A percentile compares a stretch with the other conserved stretches of the same genome.
phyloP scores from a whole-genome alignment of 2,113 vertebrate genomes.

The Mugil cephalus region DNA sequence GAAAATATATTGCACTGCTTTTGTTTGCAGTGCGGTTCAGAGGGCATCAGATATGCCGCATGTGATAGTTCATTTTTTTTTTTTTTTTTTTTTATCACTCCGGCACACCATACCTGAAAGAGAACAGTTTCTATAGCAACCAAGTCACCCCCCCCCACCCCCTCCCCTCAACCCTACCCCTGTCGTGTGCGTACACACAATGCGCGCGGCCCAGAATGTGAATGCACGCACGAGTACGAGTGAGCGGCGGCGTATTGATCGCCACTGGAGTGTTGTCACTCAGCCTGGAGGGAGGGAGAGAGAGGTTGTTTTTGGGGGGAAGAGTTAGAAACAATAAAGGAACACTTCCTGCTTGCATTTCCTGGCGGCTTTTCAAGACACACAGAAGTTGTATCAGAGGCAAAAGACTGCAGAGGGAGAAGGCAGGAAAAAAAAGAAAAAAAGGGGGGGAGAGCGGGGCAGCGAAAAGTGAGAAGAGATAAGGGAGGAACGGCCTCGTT shows the following conservation, averaged over 20 bases:
- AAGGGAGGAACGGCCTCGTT: neutral
- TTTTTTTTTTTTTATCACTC: constrained; percentile 71
- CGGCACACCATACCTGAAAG: constrained; percentile 77
- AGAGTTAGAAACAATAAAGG: constrained; percentile 58
- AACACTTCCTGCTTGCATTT: constrained; percentile 61
- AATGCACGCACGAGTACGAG: constrained; percentile 52
- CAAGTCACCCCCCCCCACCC: constrained; percentile 45
- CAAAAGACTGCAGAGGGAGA: constrained; percentile 63
- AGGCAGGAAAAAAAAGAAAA: too few species aligned
- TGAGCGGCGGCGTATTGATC: constrained; percentile 65
- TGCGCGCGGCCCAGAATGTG: constrained; percentile 23
- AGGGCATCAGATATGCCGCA: constrained; percentile 60
- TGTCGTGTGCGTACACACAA: constrained; percentile 10
- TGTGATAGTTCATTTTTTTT: constrained; percentile 67
- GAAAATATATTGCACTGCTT: constrained; percentile 22
- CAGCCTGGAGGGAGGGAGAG: constrained; percentile 48
- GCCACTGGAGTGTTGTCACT: constrained; percentile 64
- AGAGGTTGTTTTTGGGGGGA: too few species aligned
- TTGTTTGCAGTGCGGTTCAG: constrained; percentile 37
- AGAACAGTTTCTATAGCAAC: constrained; percentile 85
- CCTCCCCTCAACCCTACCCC: constrained; percentile 40
- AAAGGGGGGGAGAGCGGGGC: constrained; percentile 46
- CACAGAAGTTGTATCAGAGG: constrained; percentile 70
- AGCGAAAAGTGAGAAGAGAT: constrained; percentile 15
- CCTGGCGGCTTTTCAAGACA: constrained; percentile 72